These are phyloP conservation scores for Ochlodes sylvanus DNA, from an alignment of 2,888 invertebrate genomes.

Conservation along the genomic window DNA sequence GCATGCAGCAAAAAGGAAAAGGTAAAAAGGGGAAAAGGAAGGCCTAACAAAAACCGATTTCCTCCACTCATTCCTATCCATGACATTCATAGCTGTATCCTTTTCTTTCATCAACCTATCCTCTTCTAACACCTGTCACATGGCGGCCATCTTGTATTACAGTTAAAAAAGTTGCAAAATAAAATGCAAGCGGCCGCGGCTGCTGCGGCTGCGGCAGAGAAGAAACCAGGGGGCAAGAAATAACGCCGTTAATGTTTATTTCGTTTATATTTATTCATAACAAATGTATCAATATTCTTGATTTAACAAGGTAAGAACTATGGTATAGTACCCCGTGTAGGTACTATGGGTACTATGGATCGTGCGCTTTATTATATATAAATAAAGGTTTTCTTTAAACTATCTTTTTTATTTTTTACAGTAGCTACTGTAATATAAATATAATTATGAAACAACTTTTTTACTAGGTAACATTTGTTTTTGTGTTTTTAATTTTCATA, in stretches of 20 bases:
- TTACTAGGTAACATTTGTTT: too few relatives aligned
- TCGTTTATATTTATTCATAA: slow-evolving; percentile 13
- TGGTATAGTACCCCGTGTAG: neutral
- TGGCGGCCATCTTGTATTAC: slow-evolving; percentile 42
- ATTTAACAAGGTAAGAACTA: neutral
- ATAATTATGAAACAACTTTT: too few relatives aligned
- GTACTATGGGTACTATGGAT: neutral
- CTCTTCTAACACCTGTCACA: slow-evolving; percentile 26
- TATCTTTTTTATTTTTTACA: too few relatives aligned
- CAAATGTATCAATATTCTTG: slow-evolving; percentile 9
- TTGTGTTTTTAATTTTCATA: too few relatives aligned
- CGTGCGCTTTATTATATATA: neutral
- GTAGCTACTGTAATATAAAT: too few relatives aligned
- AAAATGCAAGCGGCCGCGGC: slow-evolving; percentile 59
- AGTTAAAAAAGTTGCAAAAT: slow-evolving; percentile 67
- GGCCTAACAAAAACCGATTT: too few relatives aligned
- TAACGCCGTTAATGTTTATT: slow-evolving; percentile 14
- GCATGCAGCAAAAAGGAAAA: slow-evolving; percentile 73
- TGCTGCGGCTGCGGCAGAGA: slow-evolving; percentile 51
- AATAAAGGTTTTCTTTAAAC: neutral
- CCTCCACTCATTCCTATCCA: slow-evolving; percentile 16
- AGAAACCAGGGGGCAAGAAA: slow-evolving; percentile 46
- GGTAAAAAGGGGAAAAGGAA: slow-evolving; percentile 78
- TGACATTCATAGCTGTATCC: slow-evolving; percentile 20
- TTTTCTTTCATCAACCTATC: slow-evolving; percentile 46